These are phyloP conservation scores for Caenorhabditis drosophilae DNA, from an alignment of 2,888 invertebrate genomes.

Conservation along the genomic window DNA sequence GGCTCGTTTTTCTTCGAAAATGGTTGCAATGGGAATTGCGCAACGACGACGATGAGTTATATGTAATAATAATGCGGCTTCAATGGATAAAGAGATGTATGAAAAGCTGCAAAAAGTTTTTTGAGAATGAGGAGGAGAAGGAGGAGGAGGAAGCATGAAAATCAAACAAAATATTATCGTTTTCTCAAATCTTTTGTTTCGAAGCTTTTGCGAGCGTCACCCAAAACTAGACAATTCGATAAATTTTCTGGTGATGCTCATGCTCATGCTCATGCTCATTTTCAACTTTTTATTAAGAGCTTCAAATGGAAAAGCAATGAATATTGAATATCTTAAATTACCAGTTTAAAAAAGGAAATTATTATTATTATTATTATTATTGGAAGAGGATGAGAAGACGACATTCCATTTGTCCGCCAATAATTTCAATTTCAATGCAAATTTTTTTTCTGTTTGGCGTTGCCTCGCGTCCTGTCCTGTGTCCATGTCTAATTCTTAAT, in stretches of 20 bases:
- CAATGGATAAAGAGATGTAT: background rate
- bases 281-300: no score
- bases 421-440: conserved; percentile 38
- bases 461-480: no score
- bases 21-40: conserved; percentile 16
- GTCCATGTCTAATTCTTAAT: conserved; percentile 1
- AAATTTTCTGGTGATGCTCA: no score
- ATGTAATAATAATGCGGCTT: conserved; percentile 20
- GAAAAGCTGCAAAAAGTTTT: background rate
- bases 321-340: no score
- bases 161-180: conserved; percentile 5
- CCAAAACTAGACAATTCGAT: no score
- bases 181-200: conserved; percentile 3
- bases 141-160: background rate
- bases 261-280: no score
- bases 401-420: conserved; percentile 23
- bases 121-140: no score
- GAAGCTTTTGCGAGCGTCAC: no score
- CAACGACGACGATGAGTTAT: conserved; percentile 16
- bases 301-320: no score
- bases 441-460: conserved; percentile 19
- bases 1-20: conserved; percentile 3
- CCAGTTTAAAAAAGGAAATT: no score
- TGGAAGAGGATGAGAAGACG: no score
- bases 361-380: conserved; percentile 16